Conservation (phyloP, 1,140 invertebrate species). For the Formica exsecta region DNA sequence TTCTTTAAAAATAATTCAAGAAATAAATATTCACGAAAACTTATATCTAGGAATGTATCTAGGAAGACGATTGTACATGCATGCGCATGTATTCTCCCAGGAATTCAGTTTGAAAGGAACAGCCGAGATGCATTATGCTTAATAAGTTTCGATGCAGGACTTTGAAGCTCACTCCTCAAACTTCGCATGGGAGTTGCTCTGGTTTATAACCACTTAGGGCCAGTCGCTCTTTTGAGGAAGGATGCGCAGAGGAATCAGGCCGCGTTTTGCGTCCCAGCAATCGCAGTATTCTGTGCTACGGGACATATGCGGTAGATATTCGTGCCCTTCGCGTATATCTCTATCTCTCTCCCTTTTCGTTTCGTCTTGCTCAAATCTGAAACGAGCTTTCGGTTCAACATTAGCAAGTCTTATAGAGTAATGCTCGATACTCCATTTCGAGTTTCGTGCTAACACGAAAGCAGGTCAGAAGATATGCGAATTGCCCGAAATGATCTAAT, state of each 20-base stretch:
- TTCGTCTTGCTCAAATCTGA: conserved; percentile 45
- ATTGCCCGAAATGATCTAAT: conserved; percentile 23
- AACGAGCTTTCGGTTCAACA: conserved; percentile 52
- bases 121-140: conserved; percentile 54
- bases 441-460: conserved; percentile 18
- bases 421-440: conserved; percentile 51
- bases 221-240: conserved; percentile 38
- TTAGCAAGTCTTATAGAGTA: conserved; percentile 64
- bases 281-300: background rate
- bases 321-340: conserved; percentile 5
- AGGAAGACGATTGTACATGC: background rate
- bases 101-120: conserved; percentile 29
- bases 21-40: conserved; percentile 8
- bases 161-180: conserved; percentile 52
- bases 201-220: conserved; percentile 61
- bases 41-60: background rate
- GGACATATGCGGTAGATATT: conserved; percentile 44
- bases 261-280: conserved; percentile 23
- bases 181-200: conserved; percentile 26
- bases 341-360: conserved; percentile 23
- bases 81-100: background rate
- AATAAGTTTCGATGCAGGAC: conserved; percentile 50
- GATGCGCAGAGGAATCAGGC: background rate
- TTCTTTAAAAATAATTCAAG: background rate
- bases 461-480: conserved; percentile 21